Base-by-base conservation (phyloP, 2,888 invertebrate genomes). In the Drosophila austrosaltans region DNA sequence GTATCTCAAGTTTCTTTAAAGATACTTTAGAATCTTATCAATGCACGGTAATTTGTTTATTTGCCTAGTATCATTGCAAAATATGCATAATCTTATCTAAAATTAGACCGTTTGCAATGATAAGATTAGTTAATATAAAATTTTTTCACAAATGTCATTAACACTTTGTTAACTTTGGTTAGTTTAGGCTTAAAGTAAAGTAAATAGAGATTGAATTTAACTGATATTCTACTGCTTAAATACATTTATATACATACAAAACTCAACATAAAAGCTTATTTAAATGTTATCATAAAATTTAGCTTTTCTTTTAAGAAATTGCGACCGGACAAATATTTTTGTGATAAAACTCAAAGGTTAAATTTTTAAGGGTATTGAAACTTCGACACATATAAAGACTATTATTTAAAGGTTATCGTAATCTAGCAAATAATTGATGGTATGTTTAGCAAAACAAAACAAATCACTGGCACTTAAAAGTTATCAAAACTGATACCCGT, bases 31-130 rank as follows among this genome's bases (percentile, higher is more conserved):
- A 22, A 39, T 57, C 6, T 22, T 57, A 57, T 57, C 36, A 39
- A 25, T n/a, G 58, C 22, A 36, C 32, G 53, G 28, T 30, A 36
- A 16, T 54, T 61, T 40, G 48, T 42, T 66, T 3, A 16, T 28
- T 60, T 36, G 72, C 56, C 57, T 56, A 61, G 40, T 57, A 30
- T 25, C 36, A 39, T 3, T 66, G 42, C 30, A 53, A 42, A 10
- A 36, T 61, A 30, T 25, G 3, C 16, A 42, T 60, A 39, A 62
- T 73, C 57, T 72, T 53, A 73, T 72, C 72, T 25, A 1, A 36
- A 36, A 3, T 10, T 8, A 36, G 1, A 36, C 36, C 10, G 1
- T 63, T 69, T 70, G 58, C 30, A 56, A 25, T 36, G 20, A 16
- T 57, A 22, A 3, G 44, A 48, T 48, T 7, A 44, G 7, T 1